Evolutionary conservation across 92 coral and sea anemone genomes (phyloP), one percentile per base, ranked within the genome.

Genomic region (Ricordea florida): DNA sequence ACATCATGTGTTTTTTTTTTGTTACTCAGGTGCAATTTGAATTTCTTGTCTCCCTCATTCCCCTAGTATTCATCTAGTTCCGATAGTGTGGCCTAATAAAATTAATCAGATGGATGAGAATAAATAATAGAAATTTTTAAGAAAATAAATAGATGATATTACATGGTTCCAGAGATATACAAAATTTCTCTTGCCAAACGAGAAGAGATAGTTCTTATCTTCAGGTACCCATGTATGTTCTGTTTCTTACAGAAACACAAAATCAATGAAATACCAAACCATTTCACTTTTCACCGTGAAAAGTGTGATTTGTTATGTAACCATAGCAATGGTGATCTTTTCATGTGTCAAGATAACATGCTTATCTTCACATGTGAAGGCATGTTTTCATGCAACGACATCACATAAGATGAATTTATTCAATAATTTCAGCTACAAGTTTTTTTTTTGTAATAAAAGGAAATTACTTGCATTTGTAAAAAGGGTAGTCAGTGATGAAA

Each of bases 1-100:
- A n/a, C n/a, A n/a, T n/a, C 3, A 79, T 33, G 55, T 79, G 85
- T 20, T 79, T 69, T 42, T 69, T 66, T 14, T 56, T 78, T 29
- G 66, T n/a, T n/a, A n/a, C n/a, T n/a, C n/a, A n/a, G n/a, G n/a
- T n/a, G n/a, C n/a, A n/a, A n/a, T n/a, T n/a, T n/a, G n/a, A n/a
- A n/a, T n/a, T n/a, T n/a, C n/a, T n/a, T n/a, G n/a, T n/a, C n/a
- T n/a, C n/a, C n/a, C n/a, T n/a, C n/a, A n/a, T n/a, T n/a, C n/a
- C n/a, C n/a, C n/a, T n/a, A n/a, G n/a, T n/a, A n/a, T n/a, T n/a
- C n/a, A n/a, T n/a, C n/a, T n/a, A n/a, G n/a, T 49, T 32, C 10
- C 57, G 27, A 9, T 42, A 42, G 49, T 42, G 49, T 42, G 1
- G 10, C 49, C 49, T 42, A 42, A 42, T 42, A 42, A 42, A 42